A percentile compares a stretch with the other conserved stretches of the same genome.
These are phyloP conservation scores for Pseudoips prasinana DNA, from an alignment of 2,888 invertebrate species.

Conservation along the genomic window DNA sequence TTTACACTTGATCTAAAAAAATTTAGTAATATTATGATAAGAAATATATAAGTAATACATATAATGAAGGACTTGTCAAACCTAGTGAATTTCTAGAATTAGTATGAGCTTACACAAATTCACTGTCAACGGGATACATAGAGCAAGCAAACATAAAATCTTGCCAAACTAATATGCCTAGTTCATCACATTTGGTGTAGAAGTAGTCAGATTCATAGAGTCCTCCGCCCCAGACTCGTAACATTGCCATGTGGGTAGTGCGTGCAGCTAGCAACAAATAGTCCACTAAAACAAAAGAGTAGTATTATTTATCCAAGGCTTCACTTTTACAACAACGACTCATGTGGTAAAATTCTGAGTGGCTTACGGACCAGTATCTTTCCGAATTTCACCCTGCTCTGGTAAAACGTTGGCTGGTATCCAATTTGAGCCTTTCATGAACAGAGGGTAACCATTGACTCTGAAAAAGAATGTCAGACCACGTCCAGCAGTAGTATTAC, in stretches of 20 bases:
- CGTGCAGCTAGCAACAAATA: conserved; percentile 86
- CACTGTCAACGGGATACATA: conserved; percentile 91
- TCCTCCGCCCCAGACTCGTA: conserved; percentile 99
- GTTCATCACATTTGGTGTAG: conserved; percentile 92
- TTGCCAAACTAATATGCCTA: conserved; percentile 98
- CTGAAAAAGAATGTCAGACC: conserved; percentile 93
- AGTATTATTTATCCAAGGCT: not conserved
- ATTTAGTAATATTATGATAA: not conserved
- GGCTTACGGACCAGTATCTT: conserved; percentile 56
- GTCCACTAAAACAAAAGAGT: conserved; percentile 60
- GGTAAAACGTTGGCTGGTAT: conserved; percentile 94
- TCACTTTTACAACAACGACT: not conserved
- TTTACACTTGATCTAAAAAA: conserved; percentile 72
- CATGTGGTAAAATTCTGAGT: not conserved
- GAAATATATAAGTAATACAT: too few species aligned
- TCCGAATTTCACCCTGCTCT: conserved; percentile 83
- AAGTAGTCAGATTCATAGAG: conserved; percentile 95
- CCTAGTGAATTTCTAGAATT: too few species aligned
- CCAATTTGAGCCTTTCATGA: conserved; percentile 97
- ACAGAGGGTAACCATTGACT: conserved; percentile 93
- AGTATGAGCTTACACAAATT: conserved; percentile 83
- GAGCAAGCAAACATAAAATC: conserved; percentile 98
- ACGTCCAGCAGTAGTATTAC: conserved; percentile 52
- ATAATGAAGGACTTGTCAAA: too few species aligned
- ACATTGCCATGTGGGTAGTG: conserved; percentile 93